Base-by-base conservation (phyloP, 2,113 vertebrate species). In the Microcebus lehilahytsara region DNA sequence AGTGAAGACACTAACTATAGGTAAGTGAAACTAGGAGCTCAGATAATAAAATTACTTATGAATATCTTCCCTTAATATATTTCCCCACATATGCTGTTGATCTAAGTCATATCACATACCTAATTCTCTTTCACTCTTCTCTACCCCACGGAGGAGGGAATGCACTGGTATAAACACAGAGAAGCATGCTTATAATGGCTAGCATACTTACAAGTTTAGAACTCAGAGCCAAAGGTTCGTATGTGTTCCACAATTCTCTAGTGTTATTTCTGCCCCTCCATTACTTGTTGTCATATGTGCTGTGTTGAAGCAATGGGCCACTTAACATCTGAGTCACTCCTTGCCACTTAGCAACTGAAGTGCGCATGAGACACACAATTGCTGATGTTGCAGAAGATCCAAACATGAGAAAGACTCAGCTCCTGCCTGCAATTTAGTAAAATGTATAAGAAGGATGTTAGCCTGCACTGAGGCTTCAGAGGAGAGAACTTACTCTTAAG, bases 41-140 rank as follows among this genome's bases (percentile, higher is more conserved):
- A 98, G 85, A 96, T 94, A 98, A 98, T 97, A 96, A 97, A 93
- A 77, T 97, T 88, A 80, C 93, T 97, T 78, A 98, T 92, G 32
- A 98, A 97, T 94, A 81, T 96, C 97, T 97, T 97, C 85, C 92
- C 23, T 64, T 78, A 86, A 96, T 92, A 96, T 95, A 88, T 97
- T 81, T 85, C 49, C 64, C 12, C 46, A 60, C 22, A 49, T 8
- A 92, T 66, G 12, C 77, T 96, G 64, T 27, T 88, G 34, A 53
- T 72, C 17, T 83, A 85, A 95, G 58, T 95, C 95, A 93, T 85
- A 97, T 89, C 67, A 95, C 27, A 72, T 91, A 93, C 49, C 78
- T 78, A 60, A 30, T 81, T 60, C 20, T 16, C 46, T 88, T 85
- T 91, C 42, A n/a, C 34, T 64, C 64, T 83, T 66, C 7, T 37